A percentile compares a stretch with the other conserved stretches of the same genome.
Evolutionary conservation across 2,888 invertebrate species (phyloP).

Genomic region (Nephrotoma appendiculata): DNA sequence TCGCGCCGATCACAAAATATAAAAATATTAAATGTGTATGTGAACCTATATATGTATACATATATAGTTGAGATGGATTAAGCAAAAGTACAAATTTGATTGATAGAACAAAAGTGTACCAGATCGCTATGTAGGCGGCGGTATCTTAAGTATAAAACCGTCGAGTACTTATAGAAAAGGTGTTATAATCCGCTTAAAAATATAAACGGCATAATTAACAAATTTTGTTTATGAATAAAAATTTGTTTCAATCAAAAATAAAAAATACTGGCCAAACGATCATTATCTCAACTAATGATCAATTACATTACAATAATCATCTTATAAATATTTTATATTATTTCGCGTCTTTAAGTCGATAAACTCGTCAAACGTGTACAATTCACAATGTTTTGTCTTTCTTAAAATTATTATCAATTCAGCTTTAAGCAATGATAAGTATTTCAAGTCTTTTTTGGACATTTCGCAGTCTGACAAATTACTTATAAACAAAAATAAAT

Average conservation of each 20-base stretch:
- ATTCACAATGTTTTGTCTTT: too few relatives aligned
- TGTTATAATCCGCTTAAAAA: not conserved
- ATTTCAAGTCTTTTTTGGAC: too few relatives aligned
- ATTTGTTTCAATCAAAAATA: too few relatives aligned
- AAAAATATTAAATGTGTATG: not conserved
- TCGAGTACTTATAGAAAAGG: not conserved
- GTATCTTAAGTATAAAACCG: not conserved
- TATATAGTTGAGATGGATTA: not conserved
- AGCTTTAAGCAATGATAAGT: too few relatives aligned
- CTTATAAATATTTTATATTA: not conserved
- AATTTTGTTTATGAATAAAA: not conserved
- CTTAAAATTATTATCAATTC: too few relatives aligned
- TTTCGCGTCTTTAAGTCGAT: not conserved
- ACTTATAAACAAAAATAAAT: too few relatives aligned
- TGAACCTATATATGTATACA: not conserved
- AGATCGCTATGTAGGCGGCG: not conserved
- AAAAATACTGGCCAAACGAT: not conserved
- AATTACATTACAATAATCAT: not conserved
- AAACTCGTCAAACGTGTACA: not conserved
- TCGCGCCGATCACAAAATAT: not conserved
- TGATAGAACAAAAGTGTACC: not conserved
- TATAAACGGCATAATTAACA: not conserved
- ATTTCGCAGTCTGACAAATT: too few relatives aligned
- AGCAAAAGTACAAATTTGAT: not conserved
- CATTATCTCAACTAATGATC: not conserved